These are phyloP conservation scores for Machimus rusticus DNA, from an alignment of 2,888 invertebrate genomes.

Conservation along the genomic window DNA sequence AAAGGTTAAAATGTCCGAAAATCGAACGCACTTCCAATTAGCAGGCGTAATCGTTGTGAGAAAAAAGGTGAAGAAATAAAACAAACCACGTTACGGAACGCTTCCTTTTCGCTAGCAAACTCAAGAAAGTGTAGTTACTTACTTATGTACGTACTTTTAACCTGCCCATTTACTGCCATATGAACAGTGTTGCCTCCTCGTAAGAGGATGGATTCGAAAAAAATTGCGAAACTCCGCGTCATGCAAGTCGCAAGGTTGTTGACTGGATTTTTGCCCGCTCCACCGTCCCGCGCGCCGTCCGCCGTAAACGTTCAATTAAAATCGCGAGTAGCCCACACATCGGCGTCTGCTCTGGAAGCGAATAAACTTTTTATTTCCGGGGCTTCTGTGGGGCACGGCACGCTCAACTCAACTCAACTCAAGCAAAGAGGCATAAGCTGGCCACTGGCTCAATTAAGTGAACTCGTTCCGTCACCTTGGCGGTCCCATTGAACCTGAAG, in stretches of 20 bases:
- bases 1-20: not conserved
- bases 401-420: no score
- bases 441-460: not conserved
- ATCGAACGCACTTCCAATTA: not conserved
- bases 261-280: not conserved
- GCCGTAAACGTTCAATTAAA: not conserved
- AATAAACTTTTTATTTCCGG: not conserved
- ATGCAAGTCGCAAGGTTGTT: not conserved
- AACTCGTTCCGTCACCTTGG: not conserved
- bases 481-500: not conserved
- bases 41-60: not conserved
- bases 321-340: not conserved
- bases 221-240: not conserved
- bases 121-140: not conserved
- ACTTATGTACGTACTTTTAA: not conserved
- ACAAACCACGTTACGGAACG: not conserved
- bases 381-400: not conserved
- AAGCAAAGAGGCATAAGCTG: not conserved
- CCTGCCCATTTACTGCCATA: not conserved
- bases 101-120: not conserved
- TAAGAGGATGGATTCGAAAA: not conserved
- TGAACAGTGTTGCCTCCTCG: not conserved
- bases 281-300: not conserved
- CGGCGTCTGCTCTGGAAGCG: not conserved
- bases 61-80: not conserved